Conservation (phyloP, 1,140 invertebrate species). For the Drosophila nebulosa region DNA sequence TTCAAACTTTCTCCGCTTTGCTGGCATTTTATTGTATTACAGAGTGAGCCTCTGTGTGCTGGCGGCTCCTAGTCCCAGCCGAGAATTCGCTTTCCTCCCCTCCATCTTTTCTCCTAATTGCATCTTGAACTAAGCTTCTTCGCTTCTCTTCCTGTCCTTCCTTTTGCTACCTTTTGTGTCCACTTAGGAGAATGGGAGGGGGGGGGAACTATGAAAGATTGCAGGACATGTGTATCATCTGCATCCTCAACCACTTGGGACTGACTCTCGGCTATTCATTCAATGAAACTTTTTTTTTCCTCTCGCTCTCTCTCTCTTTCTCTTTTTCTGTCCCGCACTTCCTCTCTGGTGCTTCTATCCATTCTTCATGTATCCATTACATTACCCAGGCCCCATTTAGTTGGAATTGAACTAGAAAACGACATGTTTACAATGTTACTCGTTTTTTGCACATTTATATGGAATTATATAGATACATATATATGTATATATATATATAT, state of each 20-base stretch:
- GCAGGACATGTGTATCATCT: constrained; percentile 10
- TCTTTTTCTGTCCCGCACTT: background rate
- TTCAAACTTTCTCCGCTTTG: constrained; percentile 33
- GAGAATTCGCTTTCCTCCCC: background rate
- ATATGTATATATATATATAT: constrained; percentile 5
- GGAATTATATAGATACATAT: constrained; percentile 10
- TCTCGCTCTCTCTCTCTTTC: background rate
- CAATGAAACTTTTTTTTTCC: background rate
- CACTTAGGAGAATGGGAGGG: background rate
- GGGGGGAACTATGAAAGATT: background rate
- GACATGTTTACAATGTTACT: constrained; percentile 65
- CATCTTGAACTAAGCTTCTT: constrained; percentile 47
- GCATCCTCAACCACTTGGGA: constrained; percentile 5
- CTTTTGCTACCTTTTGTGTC: constrained; percentile 27
- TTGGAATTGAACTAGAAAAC: constrained; percentile 77
- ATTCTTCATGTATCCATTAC: constrained; percentile 55
- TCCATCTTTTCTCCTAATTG: too few species aligned
- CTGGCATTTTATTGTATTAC: constrained; percentile 13
- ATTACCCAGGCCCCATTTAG: constrained; percentile 70
- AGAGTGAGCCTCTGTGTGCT: too few species aligned
- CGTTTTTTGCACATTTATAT: constrained; percentile 44
- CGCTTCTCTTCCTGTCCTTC: background rate
- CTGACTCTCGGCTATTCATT: background rate
- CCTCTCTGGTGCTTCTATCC: background rate
- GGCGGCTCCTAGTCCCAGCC: background rate